Evolutionary conservation across 2,888 invertebrate genomes (phyloP), one percentile per base, ranked within the genome.

Genomic region (Oeneis ivallda): DNA sequence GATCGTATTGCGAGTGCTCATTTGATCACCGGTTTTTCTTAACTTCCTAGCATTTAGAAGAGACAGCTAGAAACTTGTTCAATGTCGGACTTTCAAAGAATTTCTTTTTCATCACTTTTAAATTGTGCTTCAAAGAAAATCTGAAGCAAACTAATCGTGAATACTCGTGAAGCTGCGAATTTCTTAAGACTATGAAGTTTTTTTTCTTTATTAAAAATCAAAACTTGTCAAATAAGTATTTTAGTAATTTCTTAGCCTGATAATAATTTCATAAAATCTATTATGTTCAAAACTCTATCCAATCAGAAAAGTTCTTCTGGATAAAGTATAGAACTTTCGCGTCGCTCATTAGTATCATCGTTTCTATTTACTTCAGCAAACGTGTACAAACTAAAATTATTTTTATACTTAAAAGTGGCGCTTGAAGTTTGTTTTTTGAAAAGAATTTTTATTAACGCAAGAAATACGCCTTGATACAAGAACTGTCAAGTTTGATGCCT

Each of bases 111-210:
- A 62, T 68, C 61, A 53, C 41, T 65, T 64, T 58, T 26, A 65
- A 65, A 70, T 43, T 56, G 64, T 67, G 62, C 63, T 67, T 60
- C 54, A 65, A 61, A 58, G 64, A 65, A 65, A 67, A 63, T 61
- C 62, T 52, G 56, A 47, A 61, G 52, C 62, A 62, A 69, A 64
- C 62, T 64, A 41, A 49, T 52, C 59, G 67, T 62, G 61, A 64
- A 64, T 62, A 64, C 64, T 67, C 53, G 63, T 39, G 53, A 61
- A 62, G 53, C 45, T 49, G 54, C 54, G 45, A 59, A 62, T 64
- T 64, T 50, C 45, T 66, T 66, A 58, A 61, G 57, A 56, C 39
- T 41, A 56, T 56, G 41, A 10, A 56, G 41, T 19, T 41, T 52
- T 34, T 11, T 56, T 56, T 13, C 39, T 41, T 56, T 56, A 10